phyloP scores from a whole-genome alignment of 2,113 vertebrate species.

The Australoheros scitulus region DNA sequence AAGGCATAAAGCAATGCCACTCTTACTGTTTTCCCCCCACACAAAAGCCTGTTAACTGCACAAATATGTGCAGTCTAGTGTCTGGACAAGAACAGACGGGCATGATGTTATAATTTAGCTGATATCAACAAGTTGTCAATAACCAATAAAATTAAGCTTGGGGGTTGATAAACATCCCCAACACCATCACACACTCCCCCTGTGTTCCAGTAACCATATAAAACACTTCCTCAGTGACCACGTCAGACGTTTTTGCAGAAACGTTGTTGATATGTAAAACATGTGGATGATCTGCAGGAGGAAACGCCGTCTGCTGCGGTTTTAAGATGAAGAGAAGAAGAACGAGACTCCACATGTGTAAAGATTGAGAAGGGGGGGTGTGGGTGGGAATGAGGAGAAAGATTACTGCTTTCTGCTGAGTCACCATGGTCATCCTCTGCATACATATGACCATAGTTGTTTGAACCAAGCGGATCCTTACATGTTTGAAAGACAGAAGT shows the following conservation, averaged over 20 bases:
- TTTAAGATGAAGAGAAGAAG: constrained; percentile 42
- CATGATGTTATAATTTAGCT: not conserved
- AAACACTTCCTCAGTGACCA: constrained; percentile 25
- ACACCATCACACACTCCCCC: not conserved
- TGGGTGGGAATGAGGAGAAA: not conserved
- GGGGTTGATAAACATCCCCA: not conserved
- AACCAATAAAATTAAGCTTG: not conserved
- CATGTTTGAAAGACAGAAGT: not conserved
- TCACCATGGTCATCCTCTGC: constrained; percentile 37
- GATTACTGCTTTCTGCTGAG: constrained; percentile 29
- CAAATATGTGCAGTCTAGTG: not conserved
- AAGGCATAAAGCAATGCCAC: not conserved
- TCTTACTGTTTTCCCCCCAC: not conserved
- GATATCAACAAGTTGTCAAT: not conserved
- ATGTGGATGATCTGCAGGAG: constrained; percentile 32
- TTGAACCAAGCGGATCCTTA: not conserved
- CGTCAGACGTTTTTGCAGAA: not conserved
- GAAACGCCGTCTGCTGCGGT: constrained; percentile 40
- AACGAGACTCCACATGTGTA: constrained; percentile 24
- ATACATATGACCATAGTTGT: not conserved
- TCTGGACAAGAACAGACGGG: not conserved
- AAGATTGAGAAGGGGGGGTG: not conserved
- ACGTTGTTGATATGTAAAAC: constrained; percentile 1
- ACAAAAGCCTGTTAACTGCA: not conserved
- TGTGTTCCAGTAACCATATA: constrained; percentile 40